These are phyloP conservation scores for Pseudopipra pipra DNA, from an alignment of 2,113 vertebrate genomes.

Conservation along the genomic window DNA sequence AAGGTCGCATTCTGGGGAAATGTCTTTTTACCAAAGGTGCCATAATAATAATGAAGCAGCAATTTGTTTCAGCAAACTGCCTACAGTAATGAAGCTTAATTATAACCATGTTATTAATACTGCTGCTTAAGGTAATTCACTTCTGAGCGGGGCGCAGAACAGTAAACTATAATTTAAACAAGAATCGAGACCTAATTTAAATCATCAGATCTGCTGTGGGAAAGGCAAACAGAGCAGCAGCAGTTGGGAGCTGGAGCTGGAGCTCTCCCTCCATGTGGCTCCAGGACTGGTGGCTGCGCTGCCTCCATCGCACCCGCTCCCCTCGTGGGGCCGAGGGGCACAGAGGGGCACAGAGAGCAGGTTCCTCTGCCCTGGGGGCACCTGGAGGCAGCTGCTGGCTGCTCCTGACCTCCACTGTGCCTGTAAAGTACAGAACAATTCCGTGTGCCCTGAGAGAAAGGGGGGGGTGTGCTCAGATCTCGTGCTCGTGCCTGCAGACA, in stretches of 20 bases:
- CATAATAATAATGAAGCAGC: slow-evolving; percentile 86
- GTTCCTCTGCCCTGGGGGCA: not conserved
- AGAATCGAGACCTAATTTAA: slow-evolving; percentile 84
- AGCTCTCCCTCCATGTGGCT: not conserved
- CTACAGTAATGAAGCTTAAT: slow-evolving; percentile 87
- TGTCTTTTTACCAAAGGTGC: slow-evolving; percentile 87
- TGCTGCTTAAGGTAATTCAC: slow-evolving; percentile 85
- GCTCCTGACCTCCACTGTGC: accelerated
- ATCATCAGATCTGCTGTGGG: slow-evolving; percentile 73
- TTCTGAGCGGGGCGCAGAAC: slow-evolving; percentile 82
- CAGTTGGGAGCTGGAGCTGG: not conserved
- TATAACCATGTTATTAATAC: slow-evolving; percentile 86
- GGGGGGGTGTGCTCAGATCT: accelerated
- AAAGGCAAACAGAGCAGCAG: slow-evolving; percentile 67
- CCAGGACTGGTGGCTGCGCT: not conserved
- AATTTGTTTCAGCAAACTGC: slow-evolving; percentile 88
- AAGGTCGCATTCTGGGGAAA: slow-evolving; percentile 84
- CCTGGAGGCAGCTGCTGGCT: not conserved
- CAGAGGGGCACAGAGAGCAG: accelerated
- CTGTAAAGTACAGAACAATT: not conserved
- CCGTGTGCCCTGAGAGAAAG: accelerated
- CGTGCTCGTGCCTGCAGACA: not conserved
- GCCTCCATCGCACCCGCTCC: not conserved
- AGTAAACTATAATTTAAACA: slow-evolving; percentile 87
- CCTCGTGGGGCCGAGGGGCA: not conserved